Base-by-base conservation (phyloP, 2,113 vertebrate genomes). In the Chaetodon trifascialis region DNA sequence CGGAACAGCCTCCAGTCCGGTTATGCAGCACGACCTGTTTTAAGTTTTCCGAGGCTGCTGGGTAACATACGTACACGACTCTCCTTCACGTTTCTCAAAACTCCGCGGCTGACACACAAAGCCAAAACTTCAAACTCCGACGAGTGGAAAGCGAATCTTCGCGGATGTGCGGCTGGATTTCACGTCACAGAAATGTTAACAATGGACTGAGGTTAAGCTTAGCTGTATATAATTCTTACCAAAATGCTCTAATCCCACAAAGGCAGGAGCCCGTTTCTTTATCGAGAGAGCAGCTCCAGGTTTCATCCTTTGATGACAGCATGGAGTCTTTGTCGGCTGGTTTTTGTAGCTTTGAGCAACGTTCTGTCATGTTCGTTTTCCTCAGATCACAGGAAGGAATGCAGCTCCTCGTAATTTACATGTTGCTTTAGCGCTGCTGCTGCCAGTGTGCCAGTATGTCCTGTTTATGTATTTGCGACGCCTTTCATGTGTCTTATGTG, bases 341-440 rank as follows among this genome's bases (percentile, higher is more conserved):
- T 69, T 76, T 79, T 42, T 62, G 34, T 42, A 66, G 76, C 85
- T 85, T 70, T 76, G 58, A 75, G 85, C 51, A 75, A 76, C 62
- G 17, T 78, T 85, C 85, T 83, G 79, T 85, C 85, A 80, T 83
- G 82, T 88, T 82, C 46, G 11, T 47, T 84, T 75, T 73, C 76
- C 40, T 19, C 46, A 76, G 86, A 88, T 86, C 80, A 82, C 62
- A 86, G 63, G 36, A 67, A 71, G 44, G 8, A 71, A 60, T 16
- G 6, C 11, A 51, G 70, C 62, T 51, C 64, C 60, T 65, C 56
- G 30, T 30, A 10, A 80, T 76, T 63, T 65, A 30, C 60, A 56
- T 52, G 73, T 81, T 44, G 46, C 52, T 65, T 56, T 21, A 54
- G 52, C n/a, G n/a, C n/a, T 19, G 75, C 60, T 15, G 25, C 56